Conservation (phyloP, 2,113 vertebrate genomes). For the Stegastes partitus region DNA sequence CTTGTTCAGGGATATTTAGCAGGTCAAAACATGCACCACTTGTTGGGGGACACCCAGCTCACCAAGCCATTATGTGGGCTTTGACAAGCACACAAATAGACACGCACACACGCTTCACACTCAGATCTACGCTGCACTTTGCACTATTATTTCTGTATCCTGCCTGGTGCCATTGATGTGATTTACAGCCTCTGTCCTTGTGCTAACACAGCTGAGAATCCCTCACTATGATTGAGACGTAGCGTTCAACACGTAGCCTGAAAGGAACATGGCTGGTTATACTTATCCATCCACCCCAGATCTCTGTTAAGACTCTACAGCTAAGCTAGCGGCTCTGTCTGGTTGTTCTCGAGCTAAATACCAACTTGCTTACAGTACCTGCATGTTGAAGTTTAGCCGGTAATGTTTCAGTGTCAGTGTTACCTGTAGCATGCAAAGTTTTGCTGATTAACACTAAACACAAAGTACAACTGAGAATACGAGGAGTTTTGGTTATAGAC, state of each 20-base stretch:
- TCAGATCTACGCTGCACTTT: conserved; percentile 5
- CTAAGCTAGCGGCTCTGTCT: too few species aligned
- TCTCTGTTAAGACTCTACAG: too few species aligned
- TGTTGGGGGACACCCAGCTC: not conserved
- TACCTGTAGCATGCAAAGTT: too few species aligned
- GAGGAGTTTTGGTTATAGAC: too few species aligned
- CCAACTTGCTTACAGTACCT: too few species aligned
- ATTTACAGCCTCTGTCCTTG: conserved; percentile 27
- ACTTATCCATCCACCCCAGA: too few species aligned
- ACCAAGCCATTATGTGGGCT: not conserved
- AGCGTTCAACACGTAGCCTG: conserved; percentile 42
- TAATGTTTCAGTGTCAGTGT: too few species aligned
- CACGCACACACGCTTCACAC: not conserved
- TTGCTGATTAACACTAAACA: too few species aligned
- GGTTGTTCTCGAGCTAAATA: too few species aligned
- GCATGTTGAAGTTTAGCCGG: too few species aligned
- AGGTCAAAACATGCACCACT: conserved; percentile 7
- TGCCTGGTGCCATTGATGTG: conserved; percentile 1
- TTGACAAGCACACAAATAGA: not conserved
- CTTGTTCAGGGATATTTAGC: not conserved
- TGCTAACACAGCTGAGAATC: conserved; percentile 39
- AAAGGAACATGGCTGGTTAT: too few species aligned
- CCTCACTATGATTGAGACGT: conserved; percentile 35
- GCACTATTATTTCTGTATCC: conserved; percentile 40
- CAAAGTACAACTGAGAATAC: too few species aligned